Conservation (phyloP, 2,113 vertebrate species). For the Pipra filicauda region DNA sequence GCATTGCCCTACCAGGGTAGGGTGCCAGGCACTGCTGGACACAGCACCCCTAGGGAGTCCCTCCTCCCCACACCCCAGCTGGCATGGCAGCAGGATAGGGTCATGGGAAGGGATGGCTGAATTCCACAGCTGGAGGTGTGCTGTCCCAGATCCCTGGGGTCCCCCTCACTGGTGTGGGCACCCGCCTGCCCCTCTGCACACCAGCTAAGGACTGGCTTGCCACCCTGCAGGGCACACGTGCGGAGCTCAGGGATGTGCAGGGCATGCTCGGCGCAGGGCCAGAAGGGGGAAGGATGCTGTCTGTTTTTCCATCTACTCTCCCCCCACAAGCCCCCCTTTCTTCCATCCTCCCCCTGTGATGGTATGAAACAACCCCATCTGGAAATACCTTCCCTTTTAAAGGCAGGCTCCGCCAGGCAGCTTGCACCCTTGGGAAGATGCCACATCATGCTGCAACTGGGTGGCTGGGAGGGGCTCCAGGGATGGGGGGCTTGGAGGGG, state of each 20-base stretch:
- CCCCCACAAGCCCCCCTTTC: background rate
- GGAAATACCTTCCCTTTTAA: constrained; percentile 70
- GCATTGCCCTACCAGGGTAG: background rate
- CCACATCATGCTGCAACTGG: background rate
- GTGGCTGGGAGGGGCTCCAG: background rate
- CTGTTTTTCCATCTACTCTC: constrained; percentile 52
- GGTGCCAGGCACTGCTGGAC: background rate
- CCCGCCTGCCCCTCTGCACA: background rate
- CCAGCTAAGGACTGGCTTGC: background rate
- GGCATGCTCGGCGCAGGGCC: background rate
- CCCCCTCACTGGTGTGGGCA: fast-evolving
- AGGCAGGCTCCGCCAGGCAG: constrained; percentile 40
- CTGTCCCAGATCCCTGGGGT: background rate
- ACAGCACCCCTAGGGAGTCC: background rate
- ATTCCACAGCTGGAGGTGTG: background rate
- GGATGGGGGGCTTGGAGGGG: background rate
- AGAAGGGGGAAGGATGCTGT: constrained; percentile 35
- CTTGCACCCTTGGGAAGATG: background rate
- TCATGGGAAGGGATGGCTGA: background rate
- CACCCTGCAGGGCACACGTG: background rate
- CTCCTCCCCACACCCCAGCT: background rate
- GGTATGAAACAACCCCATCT: constrained; percentile 49
- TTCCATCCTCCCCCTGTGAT: background rate
- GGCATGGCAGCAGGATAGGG: background rate
- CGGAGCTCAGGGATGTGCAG: background rate